Evolutionary conservation across 2,113 vertebrate genomes (phyloP).

Genomic region (Eidolon helvum): DNA sequence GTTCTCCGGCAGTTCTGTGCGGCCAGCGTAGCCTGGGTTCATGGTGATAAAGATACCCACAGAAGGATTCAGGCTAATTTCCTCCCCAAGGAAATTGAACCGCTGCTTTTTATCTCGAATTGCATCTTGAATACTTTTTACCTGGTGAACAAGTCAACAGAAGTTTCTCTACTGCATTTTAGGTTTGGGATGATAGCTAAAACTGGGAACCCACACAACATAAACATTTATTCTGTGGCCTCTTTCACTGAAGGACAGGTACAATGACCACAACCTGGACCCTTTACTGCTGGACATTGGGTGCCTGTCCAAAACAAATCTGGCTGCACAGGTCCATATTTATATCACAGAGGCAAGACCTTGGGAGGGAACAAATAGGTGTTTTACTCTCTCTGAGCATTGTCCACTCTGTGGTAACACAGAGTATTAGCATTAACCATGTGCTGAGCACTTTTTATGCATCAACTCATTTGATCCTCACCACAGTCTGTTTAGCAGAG

Average conservation of each 20-base stretch:
- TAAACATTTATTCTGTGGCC: background rate
- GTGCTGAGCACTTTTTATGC: background rate
- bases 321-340: accelerated
- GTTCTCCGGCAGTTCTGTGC: constrained; percentile 96
- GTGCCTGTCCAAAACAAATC: background rate
- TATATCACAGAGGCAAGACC: too few species aligned
- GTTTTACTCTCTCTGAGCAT: background rate
- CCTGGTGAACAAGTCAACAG: constrained; percentile 79
- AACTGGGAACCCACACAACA: background rate
- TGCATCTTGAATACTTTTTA: constrained; percentile 98
- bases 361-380: background rate
- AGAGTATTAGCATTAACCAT: background rate
- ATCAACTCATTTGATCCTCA: background rate
- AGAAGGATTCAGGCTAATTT: constrained; percentile 90
- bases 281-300: background rate
- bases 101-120: constrained; percentile 92
- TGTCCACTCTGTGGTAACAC: background rate
- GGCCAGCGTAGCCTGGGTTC: constrained; percentile 97
- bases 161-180: accelerated
- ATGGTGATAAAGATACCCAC: constrained; percentile 99
- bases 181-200: too few species aligned
- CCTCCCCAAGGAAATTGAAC: constrained; percentile 97
- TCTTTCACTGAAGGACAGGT: background rate
- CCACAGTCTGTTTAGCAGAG: accelerated
- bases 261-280: accelerated